A percentile compares a stretch with the other conserved stretches of the same genome.
These are phyloP conservation scores for Drosophila austrosaltans DNA, from an alignment of 2,888 invertebrate genomes.

Conservation along the genomic window DNA sequence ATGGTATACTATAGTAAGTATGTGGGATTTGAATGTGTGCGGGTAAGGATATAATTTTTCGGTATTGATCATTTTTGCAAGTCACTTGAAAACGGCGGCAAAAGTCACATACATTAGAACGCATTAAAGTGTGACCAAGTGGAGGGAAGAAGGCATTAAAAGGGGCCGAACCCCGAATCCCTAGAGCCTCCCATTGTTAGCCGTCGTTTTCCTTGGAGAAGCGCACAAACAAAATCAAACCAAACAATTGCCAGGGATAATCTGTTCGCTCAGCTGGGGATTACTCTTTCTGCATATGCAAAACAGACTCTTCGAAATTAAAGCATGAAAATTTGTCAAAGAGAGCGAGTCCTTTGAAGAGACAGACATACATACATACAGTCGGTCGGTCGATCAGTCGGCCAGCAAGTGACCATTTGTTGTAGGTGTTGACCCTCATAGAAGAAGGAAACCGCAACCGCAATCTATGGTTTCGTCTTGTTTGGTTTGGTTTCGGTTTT, in stretches of 20 bases:
- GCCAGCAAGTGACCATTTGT: conserved; percentile 31
- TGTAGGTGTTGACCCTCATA: conserved; percentile 35
- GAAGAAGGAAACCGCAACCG: conserved; percentile 58
- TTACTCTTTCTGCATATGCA: conserved; percentile 61
- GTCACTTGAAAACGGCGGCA: conserved; percentile 69
- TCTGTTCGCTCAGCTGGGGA: conserved; percentile 72
- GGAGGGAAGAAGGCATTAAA: conserved; percentile 34
- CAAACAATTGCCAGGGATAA: conserved; percentile 80
- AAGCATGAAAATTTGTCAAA: conserved; percentile 73
- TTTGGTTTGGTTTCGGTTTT: background rate
- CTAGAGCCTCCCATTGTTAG: conserved; percentile 34
- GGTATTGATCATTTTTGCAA: conserved; percentile 52
- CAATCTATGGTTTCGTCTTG: conserved; percentile 30
- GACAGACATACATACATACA: too few species aligned
- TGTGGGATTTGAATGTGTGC: conserved; percentile 30
- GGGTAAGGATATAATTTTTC: conserved; percentile 4
- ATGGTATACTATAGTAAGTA: background rate
- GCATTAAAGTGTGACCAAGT: conserved; percentile 77
- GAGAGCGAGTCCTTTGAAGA: conserved; percentile 12
- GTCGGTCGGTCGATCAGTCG: too few species aligned
- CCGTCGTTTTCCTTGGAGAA: conserved; percentile 38
- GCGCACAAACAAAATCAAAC: conserved; percentile 71
- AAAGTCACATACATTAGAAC: conserved; percentile 82
- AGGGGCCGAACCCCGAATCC: conserved; percentile 66
- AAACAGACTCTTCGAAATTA: conserved; percentile 61